Conservation (phyloP, 2,797 vertebrate species). For the Amblyraja radiata region DNA sequence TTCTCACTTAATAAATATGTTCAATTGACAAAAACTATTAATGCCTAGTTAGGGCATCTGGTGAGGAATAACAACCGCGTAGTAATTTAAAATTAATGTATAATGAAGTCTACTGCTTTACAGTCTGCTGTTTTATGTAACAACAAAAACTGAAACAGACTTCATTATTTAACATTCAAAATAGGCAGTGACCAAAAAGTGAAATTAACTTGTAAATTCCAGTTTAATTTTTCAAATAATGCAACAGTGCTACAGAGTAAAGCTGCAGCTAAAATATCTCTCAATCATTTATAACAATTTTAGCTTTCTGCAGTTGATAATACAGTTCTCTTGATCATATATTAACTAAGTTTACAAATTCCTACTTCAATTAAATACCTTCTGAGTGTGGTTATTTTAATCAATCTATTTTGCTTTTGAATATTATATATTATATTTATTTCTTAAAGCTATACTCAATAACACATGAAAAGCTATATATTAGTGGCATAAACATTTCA, state of each 20-base stretch:
- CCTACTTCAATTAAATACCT: not conserved
- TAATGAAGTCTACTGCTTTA: constrained; percentile 55
- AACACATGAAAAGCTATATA: no score
- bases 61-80: constrained; percentile 39
- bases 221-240: constrained; percentile 47
- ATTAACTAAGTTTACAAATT: not conserved
- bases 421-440: not conserved
- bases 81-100: constrained; percentile 62
- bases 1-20: not conserved
- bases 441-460: not conserved
- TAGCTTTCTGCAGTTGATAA: no score
- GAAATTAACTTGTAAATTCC: constrained; percentile 57
- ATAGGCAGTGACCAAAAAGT: constrained; percentile 49
- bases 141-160: constrained; percentile 50
- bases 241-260: constrained; percentile 44
- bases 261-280: constrained; percentile 14
- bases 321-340: not conserved
- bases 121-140: constrained; percentile 52
- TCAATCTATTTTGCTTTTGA: not conserved
- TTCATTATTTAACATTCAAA: constrained; percentile 50
- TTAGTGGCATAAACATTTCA: no score
- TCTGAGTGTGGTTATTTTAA: not conserved
- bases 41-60: not conserved
- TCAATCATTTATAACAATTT: constrained; percentile 34
- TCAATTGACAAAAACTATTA: not conserved